These are phyloP conservation scores for Ornithoptera alexandrae DNA, from an alignment of 2,888 invertebrate species.

Conservation along the genomic window DNA sequence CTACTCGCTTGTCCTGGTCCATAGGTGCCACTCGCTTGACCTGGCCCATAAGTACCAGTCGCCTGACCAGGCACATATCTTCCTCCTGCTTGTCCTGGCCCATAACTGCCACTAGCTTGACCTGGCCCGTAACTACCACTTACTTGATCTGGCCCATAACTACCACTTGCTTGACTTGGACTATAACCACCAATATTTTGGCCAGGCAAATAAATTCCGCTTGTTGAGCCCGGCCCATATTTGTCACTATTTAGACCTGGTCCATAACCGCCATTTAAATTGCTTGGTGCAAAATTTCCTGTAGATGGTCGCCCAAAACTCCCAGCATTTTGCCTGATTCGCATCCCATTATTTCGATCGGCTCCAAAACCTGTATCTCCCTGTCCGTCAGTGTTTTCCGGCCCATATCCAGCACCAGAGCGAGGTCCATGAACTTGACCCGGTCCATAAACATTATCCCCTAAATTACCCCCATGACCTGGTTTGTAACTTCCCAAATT, in stretches of 20 bases:
- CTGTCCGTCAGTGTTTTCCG: neutral
- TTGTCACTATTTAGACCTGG: neutral
- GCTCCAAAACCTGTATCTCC: neutral
- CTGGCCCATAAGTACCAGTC: neutral
- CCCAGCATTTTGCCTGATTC: neutral
- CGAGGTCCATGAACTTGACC: neutral
- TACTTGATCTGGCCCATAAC: conserved; percentile 31
- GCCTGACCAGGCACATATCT: conserved; percentile 33
- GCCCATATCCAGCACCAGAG: neutral
- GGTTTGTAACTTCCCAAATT: neutral
- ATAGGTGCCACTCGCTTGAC: neutral
- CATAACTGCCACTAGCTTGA: conserved; percentile 12
- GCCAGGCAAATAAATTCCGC: conserved; percentile 29
- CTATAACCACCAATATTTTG: conserved; percentile 25
- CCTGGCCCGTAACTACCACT: conserved; percentile 24
- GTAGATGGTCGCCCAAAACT: neutral
- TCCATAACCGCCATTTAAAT: neutral
- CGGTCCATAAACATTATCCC: neutral
- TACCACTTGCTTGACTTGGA: conserved; percentile 10
- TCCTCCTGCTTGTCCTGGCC: conserved; percentile 31
- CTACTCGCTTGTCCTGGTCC: neutral
- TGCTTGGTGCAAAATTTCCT: neutral
- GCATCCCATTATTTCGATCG: neutral
- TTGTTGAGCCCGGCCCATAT: conserved; percentile 19
- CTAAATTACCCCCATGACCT: neutral